A percentile compares a stretch with the other conserved stretches of the same genome.
These are phyloP conservation scores for Cataglyphis rosenhaueri DNA, from an alignment of 2,888 invertebrate genomes.

Conservation along the genomic window DNA sequence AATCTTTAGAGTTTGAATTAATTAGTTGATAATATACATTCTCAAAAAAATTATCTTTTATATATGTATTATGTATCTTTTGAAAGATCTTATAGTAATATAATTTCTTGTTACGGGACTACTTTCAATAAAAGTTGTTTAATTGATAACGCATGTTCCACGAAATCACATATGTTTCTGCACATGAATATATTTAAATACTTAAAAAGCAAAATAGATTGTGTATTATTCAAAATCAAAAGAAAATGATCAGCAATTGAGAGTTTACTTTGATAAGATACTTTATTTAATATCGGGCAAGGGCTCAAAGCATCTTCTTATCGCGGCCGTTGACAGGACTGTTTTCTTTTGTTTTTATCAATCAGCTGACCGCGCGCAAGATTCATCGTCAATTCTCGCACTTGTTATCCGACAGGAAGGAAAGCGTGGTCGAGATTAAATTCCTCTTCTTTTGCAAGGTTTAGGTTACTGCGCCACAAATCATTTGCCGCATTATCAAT, in stretches of 20 bases:
- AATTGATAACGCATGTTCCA: not conserved
- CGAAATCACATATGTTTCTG: not conserved
- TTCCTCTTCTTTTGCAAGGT: conserved; percentile 72
- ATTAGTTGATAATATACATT: not conserved
- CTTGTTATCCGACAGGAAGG: conserved; percentile 74
- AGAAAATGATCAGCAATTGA: not conserved
- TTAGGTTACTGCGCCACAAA: conserved; percentile 72
- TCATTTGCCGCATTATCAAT: conserved; percentile 25
- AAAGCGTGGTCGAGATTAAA: conserved; percentile 74
- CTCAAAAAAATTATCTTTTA: not conserved
- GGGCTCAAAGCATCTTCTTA: conserved; percentile 59
- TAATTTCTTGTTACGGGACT: not conserved
- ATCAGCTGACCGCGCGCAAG: conserved; percentile 70
- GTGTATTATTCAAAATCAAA: not conserved
- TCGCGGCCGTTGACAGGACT: conserved; percentile 38
- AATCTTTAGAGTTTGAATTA: not conserved
- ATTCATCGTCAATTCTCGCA: conserved; percentile 68
- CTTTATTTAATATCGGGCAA: conserved; percentile 5
- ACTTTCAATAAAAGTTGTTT: not conserved
- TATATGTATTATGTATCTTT: too few species aligned
- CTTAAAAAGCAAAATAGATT: not conserved
- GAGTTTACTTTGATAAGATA: not conserved
- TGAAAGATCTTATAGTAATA: not conserved
- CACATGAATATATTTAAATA: not conserved
- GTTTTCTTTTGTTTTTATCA: conserved; percentile 65